Base-by-base conservation (phyloP, 2,113 vertebrate genomes). In the Rhea pennata region DNA sequence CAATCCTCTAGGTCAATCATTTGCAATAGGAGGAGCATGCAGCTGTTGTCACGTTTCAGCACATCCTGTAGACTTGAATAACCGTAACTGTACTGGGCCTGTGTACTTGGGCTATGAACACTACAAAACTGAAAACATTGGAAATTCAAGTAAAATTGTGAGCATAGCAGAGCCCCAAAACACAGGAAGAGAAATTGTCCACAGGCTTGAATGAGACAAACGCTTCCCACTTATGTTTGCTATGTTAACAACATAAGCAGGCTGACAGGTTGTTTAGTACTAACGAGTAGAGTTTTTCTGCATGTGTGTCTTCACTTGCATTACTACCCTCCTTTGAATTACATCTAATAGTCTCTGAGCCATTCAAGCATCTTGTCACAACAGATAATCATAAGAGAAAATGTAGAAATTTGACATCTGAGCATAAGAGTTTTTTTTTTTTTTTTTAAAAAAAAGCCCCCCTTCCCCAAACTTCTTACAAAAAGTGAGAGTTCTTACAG, bases 171-270 rank as follows among this genome's bases (percentile, higher is more conserved):
- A 90, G n/a, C 44, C 10, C 42, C 56, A 72, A 95, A 84, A 59
- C 6, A 16, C n/a, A 84, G 51, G 22, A 39, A 92, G 59, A 19
- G 33, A 69, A 44, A 7, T 29, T 53, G 9, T 84, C 71, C 53
- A 84, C 0, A 0, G 12, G 29, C 15, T 40, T 0, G 0, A 75
- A 70, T 15, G 20, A 80, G 27, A 71, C 9, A 66, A 0, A 4
- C 40, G 20, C 20, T 81, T 61, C 29, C 40, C 46, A 71, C 36
- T 5, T 23, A 5, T 7, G 10, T 76, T 91, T 81, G 42, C 48
- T 85, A 6, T 1, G 20, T 19, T 72, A 91, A 82, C 23, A 65
- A 64, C 1, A 2, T 39, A 89, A 74, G n/a, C 20, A 87, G 70
- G 58, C 0, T 3, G 56, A 33, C n/a, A 91, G 51, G 48, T 22